Conservation (phyloP, 37 sponge, comb jelly and placozoan species). For the Eunapius fragilis region DNA sequence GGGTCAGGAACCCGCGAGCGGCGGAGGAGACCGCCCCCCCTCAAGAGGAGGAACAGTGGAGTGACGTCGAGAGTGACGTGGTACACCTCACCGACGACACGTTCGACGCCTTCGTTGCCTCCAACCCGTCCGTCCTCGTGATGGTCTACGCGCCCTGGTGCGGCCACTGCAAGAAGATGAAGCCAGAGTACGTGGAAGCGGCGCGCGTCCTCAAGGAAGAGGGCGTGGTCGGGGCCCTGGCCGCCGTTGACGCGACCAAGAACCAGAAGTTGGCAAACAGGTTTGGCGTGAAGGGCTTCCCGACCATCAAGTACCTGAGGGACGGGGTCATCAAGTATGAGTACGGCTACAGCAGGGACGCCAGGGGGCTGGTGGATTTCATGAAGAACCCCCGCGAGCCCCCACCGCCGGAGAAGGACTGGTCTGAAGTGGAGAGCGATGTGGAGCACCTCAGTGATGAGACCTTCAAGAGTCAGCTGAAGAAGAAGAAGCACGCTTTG, state of each 20-base stretch:
- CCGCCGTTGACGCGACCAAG: constrained; percentile 87
- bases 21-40: constrained; percentile 29
- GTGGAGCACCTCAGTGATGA: constrained; percentile 75
- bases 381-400: constrained; percentile 92
- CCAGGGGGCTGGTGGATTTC: constrained; percentile 79
- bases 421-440: constrained; percentile 71
- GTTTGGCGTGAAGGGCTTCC: constrained; percentile 78
- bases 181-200: constrained; percentile 82
- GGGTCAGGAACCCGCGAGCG: constrained; percentile 76
- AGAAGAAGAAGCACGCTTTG: constrained; percentile 87
- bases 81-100: constrained; percentile 80
- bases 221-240: constrained; percentile 66
- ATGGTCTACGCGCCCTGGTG: constrained; percentile 98
- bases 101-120: constrained; percentile 68
- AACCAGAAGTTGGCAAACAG: constrained; percentile 57
- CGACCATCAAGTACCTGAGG: constrained; percentile 84
- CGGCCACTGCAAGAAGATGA: constrained; percentile 95
- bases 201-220: constrained; percentile 68
- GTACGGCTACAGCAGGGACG: constrained; percentile 62
- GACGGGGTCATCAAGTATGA: constrained; percentile 66
- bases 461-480: constrained; percentile 64
- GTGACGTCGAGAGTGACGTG: constrained; percentile 73
- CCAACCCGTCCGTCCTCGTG: constrained; percentile 85
- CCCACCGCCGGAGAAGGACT: constrained; percentile 85
- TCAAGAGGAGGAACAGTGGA: constrained; percentile 60